Base-by-base conservation (phyloP, 2,797 vertebrate species). In the Hippopotamyrus pictus region DNA sequence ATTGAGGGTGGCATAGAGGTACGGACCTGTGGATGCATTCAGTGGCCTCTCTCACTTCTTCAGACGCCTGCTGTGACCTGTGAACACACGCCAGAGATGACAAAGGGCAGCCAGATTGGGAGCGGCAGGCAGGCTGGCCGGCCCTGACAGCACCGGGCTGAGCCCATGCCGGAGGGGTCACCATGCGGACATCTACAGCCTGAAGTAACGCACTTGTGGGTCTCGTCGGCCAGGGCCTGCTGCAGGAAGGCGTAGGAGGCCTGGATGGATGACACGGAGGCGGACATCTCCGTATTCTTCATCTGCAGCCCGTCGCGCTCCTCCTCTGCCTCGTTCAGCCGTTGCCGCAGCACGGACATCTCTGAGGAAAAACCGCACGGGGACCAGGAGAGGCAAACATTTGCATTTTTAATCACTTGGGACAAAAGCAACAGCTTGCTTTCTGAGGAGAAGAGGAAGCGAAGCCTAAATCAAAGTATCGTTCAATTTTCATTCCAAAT, bases 221-320 rank as follows among this genome's bases (percentile, higher is more conserved):
- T 95, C 92, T 96, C 94, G 1, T 91, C 91, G 19, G 91, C 90
- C 0, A 96, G 93, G 7, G 95, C 92, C 90, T 96, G 95, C 91
- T 96, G 95, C 91, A 97, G 91, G 91, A 96, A 96, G 48, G 94
- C 65, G 86, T 96, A 96, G 11, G 96, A 96, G 1, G 96, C 96
- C 85, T 96, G 53, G 0, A 95, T 93, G 90, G 96, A 96, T 19
- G 95, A 96, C 89, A 96, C 88, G 0, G 94, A 96, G 22, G 95
- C 95, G 0, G 96, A 96, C 84, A 97, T 92, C 90, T 96, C 95
- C 0, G 95, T 95, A 84, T 92, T 94, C 85, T 93, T 94, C 91
- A 92, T 94, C 91, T 96, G 94, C 89, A 95, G 91, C 90, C 93
- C 93, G 89, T 90, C 90, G 0, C 88, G 92, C 33, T 96, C 95